Percentiles rank a stretch among this genome's conserved stretches.
phyloP scores from a whole-genome alignment of 2,797 vertebrate genomes.

The Oophaga sylvatica region DNA sequence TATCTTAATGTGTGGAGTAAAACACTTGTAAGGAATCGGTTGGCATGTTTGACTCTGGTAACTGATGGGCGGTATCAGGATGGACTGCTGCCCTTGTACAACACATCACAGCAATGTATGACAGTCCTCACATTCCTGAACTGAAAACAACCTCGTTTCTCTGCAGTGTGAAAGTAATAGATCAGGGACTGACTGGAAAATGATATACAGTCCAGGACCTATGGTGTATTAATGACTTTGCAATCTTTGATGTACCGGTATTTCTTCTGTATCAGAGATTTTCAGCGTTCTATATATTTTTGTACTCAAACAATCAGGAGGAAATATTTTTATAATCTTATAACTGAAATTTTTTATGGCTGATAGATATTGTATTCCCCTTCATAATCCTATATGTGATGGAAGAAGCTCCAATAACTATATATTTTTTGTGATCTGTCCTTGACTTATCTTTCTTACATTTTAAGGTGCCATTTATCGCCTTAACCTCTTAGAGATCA shows the following conservation, averaged over 20 bases:
- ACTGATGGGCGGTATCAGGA: slow-evolving; percentile 36
- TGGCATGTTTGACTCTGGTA: slow-evolving; percentile 1
- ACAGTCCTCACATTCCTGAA: neutral
- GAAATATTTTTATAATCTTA: neutral
- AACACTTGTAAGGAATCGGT: neutral
- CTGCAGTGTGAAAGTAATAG: slow-evolving; percentile 8
- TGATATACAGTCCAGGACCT: neutral
- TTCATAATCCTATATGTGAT: neutral
- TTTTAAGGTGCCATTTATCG: neutral
- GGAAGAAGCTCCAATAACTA: neutral
- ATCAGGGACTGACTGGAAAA: neutral
- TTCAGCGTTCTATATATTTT: neutral
- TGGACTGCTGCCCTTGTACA: slow-evolving; percentile 30
- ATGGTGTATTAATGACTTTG: neutral
- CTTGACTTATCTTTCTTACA: neutral
- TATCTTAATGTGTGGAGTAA: slow-evolving; percentile 28
- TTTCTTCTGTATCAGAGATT: neutral
- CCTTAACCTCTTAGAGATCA: neutral
- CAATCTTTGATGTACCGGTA: neutral
- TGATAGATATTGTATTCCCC: neutral
- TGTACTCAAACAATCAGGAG: neutral
- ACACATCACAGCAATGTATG: slow-evolving; percentile 38
- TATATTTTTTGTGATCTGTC: neutral
- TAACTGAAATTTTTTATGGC: neutral
- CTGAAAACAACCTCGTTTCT: slow-evolving; percentile 24